Conservation (phyloP, 2,113 vertebrate species). For the Trichechus manatus region DNA sequence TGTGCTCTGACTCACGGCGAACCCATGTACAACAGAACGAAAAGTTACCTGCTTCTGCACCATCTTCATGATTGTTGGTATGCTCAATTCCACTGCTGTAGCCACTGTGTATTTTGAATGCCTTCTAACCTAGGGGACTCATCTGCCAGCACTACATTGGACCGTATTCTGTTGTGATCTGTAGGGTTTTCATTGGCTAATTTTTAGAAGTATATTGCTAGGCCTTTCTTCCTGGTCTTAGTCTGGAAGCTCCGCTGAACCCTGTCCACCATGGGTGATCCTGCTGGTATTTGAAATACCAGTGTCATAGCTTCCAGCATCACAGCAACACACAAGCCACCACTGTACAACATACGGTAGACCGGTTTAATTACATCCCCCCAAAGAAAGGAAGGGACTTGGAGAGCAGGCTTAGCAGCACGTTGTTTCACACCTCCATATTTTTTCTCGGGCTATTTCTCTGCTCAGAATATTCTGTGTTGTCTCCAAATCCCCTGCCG, state of each 20-base stretch:
- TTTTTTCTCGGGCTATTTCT: neutral
- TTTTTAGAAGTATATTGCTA: neutral
- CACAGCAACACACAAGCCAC: neutral
- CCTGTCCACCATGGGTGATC: neutral
- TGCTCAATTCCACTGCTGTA: neutral
- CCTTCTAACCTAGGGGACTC: neutral
- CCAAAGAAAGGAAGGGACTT: neutral
- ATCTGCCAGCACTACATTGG: neutral
- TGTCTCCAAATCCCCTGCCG: neutral
- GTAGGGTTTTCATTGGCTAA: neutral
- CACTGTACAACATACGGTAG: neutral
- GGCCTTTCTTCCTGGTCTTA: neutral
- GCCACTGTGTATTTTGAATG: neutral
- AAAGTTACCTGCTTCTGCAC: neutral
- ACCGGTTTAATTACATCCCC: neutral
- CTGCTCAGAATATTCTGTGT: constrained; percentile 26
- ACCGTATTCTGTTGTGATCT: neutral
- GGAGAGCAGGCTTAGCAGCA: neutral
- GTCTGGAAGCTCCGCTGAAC: neutral
- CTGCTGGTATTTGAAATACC: neutral
- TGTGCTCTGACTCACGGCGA: neutral
- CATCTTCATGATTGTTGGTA: neutral
- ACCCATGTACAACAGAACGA: neutral
- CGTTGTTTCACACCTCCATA: neutral
- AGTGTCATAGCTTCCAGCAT: neutral